These are phyloP conservation scores for Calidris pugnax DNA, from an alignment of 2,113 vertebrate species.

Conservation along the genomic window DNA sequence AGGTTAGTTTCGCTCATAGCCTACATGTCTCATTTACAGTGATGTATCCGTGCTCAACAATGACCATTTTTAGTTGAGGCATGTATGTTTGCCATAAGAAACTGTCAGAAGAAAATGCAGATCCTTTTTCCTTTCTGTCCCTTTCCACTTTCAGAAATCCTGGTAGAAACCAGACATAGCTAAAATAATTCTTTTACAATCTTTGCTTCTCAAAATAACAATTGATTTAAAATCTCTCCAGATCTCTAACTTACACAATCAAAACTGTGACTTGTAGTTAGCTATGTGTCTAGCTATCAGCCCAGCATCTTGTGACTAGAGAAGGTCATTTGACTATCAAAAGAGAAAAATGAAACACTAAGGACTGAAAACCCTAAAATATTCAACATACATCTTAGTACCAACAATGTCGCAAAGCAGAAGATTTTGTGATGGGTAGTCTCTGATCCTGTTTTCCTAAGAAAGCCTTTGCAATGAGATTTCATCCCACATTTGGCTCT, in stretches of 20 bases:
- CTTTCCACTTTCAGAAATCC: neutral
- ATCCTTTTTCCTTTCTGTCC: neutral
- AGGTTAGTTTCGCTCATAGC: neutral
- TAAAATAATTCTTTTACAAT: neutral
- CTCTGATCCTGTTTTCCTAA: neutral
- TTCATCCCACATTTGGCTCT: neutral
- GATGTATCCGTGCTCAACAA: neutral
- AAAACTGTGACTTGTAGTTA: neutral
- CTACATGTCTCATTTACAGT: neutral
- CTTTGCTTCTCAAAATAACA: neutral
- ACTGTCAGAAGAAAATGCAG: neutral
- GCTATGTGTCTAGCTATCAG: neutral
- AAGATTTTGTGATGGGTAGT: neutral
- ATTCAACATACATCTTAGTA: neutral
- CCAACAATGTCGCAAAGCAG: neutral
- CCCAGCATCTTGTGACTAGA: neutral
- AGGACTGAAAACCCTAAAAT: neutral
- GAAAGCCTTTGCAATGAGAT: neutral
- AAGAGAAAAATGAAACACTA: neutral
- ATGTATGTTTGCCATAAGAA: fast-evolving
- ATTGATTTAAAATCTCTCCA: neutral
- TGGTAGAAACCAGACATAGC: neutral
- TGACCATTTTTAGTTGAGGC: neutral
- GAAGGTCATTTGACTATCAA: neutral
- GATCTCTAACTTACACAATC: neutral